Evolutionary conservation across 2,797 vertebrate genomes (phyloP).

Genomic region (Pteronotus mesoamericanus): DNA sequence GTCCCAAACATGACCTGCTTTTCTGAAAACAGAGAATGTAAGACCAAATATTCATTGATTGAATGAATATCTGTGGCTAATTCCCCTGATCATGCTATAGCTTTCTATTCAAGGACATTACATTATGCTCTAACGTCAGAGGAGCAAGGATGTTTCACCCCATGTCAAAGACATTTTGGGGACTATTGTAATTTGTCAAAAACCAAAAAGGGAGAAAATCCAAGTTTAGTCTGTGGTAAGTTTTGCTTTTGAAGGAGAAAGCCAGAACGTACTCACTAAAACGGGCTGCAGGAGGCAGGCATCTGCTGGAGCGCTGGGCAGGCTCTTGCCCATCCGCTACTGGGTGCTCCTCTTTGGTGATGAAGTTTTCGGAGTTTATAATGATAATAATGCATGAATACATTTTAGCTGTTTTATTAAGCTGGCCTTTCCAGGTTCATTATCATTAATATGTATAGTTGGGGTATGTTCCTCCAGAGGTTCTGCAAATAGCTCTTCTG

Average conservation of each 20-base stretch:
- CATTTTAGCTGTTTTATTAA: conserved; percentile 51
- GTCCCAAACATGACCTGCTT: background rate
- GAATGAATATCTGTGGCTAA: background rate
- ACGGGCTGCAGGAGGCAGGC: background rate
- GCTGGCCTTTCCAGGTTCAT: conserved; percentile 42
- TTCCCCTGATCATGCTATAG: background rate
- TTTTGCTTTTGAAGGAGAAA: conserved; percentile 18
- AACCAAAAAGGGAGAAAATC: background rate
- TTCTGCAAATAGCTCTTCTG: conserved; percentile 5
- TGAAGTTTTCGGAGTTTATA: background rate
- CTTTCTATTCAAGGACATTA: background rate
- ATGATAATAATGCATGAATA: conserved; percentile 18
- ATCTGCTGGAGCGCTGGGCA: background rate
- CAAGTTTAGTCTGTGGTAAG: background rate
- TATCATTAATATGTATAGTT: conserved; percentile 32
- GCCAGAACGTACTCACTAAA: background rate
- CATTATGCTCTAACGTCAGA: background rate
- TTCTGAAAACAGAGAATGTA: background rate
- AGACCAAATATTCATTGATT: background rate
- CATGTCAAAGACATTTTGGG: background rate
- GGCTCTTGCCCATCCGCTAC: background rate
- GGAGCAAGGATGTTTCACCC: background rate
- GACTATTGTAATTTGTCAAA: background rate
- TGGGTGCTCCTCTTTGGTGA: background rate
- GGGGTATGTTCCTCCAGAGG: conserved; percentile 48